Evolutionary conservation across 2,113 vertebrate species (phyloP).

Genomic region (Oryzias celebensis): DNA sequence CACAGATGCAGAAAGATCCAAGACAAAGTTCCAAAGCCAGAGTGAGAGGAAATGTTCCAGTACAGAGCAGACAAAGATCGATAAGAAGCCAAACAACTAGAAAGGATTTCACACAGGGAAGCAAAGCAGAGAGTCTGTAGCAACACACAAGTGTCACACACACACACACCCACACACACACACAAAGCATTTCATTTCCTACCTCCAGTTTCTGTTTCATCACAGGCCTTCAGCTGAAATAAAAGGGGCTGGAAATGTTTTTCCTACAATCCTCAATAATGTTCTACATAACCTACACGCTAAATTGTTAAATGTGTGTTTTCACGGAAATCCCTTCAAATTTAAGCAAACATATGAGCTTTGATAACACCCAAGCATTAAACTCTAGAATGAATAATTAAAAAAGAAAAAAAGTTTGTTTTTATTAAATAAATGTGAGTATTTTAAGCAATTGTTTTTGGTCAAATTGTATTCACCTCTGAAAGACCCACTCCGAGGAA

Average conservation of each 20-base stretch:
- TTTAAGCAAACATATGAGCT: too few species aligned
- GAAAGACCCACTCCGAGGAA: too few species aligned
- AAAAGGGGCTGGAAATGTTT: constrained; percentile 40
- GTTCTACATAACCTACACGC: too few species aligned
- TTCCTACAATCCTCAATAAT: constrained; percentile 2
- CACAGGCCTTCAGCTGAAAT: constrained; percentile 61
- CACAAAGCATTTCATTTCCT: constrained; percentile 56
- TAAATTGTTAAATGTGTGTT: too few species aligned
- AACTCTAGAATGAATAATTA: too few species aligned
- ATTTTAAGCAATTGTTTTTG: too few species aligned
- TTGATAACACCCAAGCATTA: too few species aligned
- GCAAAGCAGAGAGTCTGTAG: constrained; percentile 53
- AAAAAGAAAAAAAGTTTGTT: too few species aligned
- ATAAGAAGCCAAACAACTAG: constrained; percentile 45
- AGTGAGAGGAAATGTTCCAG: constrained; percentile 35
- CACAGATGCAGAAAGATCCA: constrained; percentile 49
- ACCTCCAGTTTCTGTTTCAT: constrained; percentile 64
- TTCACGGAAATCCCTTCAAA: too few species aligned
- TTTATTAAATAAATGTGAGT: too few species aligned
- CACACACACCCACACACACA: constrained; percentile 32
- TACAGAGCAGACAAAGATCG: constrained; percentile 47
- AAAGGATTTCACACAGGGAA: constrained; percentile 49
- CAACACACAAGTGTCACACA: constrained; percentile 46
- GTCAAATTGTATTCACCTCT: too few species aligned
- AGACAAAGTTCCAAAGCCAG: constrained; percentile 53